These are phyloP conservation scores for Porites australiensis DNA, from an alignment of 64 coral and sea anemone genomes.

Conservation along the genomic window DNA sequence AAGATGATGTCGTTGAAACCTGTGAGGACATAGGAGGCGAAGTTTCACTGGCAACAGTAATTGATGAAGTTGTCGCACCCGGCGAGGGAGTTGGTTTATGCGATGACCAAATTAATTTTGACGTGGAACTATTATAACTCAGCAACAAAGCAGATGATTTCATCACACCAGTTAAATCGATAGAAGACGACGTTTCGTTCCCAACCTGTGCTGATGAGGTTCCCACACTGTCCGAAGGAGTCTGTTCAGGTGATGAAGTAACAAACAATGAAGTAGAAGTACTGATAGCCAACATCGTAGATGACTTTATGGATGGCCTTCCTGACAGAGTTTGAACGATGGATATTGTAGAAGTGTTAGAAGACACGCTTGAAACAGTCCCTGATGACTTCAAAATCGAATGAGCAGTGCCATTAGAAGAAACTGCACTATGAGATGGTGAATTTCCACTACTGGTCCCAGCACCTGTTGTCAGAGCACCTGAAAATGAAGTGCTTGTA, in stretches of 20 bases:
- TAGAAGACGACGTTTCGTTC: not conserved
- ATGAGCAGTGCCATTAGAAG: not conserved
- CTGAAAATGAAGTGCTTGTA: not conserved
- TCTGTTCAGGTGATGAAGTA: not conserved
- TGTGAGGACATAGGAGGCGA: not conserved
- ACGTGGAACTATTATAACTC: not conserved
- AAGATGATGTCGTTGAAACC: not conserved
- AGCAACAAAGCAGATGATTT: not conserved
- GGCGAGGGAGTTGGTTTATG: no score
- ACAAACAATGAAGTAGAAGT: not conserved
- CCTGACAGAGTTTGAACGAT: not conserved
- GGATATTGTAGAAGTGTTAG: not conserved
- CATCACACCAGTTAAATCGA: not conserved
- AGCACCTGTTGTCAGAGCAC: not conserved
- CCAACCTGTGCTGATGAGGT: not conserved
- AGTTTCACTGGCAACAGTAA: not conserved
- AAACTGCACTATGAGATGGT: not conserved
- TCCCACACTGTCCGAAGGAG: not conserved
- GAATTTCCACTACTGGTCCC: not conserved
- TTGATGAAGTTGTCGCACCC: no score
- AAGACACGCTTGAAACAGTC: not conserved
- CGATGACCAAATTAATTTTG: not conserved
- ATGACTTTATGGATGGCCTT: not conserved
- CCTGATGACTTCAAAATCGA: not conserved
- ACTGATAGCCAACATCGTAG: not conserved